Base-by-base conservation (phyloP, 2,797 vertebrate genomes). In the Molossus molossus region DNA sequence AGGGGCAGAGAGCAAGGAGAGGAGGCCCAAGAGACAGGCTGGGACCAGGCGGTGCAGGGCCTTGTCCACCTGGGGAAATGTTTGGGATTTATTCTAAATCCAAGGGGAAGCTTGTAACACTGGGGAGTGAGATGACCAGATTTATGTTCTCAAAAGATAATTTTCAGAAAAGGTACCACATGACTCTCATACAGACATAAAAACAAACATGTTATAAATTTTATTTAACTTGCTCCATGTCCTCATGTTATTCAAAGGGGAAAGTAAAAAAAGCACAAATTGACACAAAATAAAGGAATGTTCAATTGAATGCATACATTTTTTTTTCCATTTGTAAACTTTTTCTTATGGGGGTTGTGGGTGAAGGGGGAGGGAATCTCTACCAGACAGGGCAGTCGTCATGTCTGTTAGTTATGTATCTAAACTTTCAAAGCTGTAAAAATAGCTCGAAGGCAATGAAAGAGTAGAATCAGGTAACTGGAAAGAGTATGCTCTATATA, bases 91-190 rank as follows among this genome's bases (percentile, higher is more conserved):
- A 18, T 69, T 84, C 58, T 33, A 79, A 75, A 89, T 23, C 50
- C 13, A 27, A 7, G 6, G 53, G 77, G 72, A 64, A 82, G 62
- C 60, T 64, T 27, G 17, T 77, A 55, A 33, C 53, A 6, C n/a
- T n/a, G 21, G n/a, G 29, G 58, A 86, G 45, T 40, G 70, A 91
- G 65, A 25, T 4, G 11, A 62, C 55, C 18, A 57, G 77, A 57
- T 86, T 95, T 69, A 86, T 57, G 82, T 88, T 94, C 50, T 92
- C 82, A 89, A 88, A 95, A 95, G 77, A 40, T 40, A 53, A 88
- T 92, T 94, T 94, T 85, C 70, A 87, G 86, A 77, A 95, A 95
- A 91, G 64, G 40, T 95, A 67, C 93, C 86, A 83, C 5, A 11
- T 77, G 75, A 91, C 64, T 95, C 29, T 80, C 50, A 75, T 72